Evolutionary conservation across 1,140 invertebrate species (phyloP).

Genomic region (Bombus difficillimus): DNA sequence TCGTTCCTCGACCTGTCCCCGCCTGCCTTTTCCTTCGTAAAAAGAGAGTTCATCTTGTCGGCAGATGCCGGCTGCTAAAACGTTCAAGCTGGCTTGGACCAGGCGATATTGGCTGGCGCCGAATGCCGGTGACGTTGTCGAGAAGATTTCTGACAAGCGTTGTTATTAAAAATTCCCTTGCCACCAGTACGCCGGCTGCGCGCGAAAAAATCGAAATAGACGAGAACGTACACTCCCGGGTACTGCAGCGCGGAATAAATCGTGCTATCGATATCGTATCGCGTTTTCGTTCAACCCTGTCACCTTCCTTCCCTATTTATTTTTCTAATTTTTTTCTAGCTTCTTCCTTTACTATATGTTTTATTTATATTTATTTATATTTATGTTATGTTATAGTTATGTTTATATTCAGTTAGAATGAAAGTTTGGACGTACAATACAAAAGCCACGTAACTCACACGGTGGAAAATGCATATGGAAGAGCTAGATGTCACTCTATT

Average conservation of each 20-base stretch:
- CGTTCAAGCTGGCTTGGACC: conserved; percentile 52
- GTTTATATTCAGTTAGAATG: neutral
- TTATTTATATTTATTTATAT: neutral
- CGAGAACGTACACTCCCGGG: neutral
- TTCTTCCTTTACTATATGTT: too few relatives aligned
- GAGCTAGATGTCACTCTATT: too few relatives aligned
- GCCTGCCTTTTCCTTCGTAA: conserved; percentile 41
- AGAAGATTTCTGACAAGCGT: conserved; percentile 72
- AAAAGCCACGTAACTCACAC: neutral
- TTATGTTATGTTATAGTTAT: too few relatives aligned
- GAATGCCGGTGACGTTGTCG: conserved; percentile 76
- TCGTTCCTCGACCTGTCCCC: conserved; percentile 31
- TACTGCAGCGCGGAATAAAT: conserved; percentile 16
- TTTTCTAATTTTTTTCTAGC: neutral
- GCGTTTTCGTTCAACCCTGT: neutral
- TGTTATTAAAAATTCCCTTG: conserved; percentile 71
- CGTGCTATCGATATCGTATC: conserved; percentile 26
- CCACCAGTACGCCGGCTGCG: conserved; percentile 26
- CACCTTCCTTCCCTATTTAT: too few relatives aligned
- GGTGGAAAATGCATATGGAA: neutral
- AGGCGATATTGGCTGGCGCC: conserved; percentile 74
- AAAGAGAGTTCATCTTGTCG: conserved; percentile 64
- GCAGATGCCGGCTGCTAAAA: conserved; percentile 73
- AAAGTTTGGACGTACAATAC: too few relatives aligned
- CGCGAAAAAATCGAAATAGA: conserved; percentile 54